Conservation (phyloP, 2,113 vertebrate genomes). For the Myiopsitta monachus region DNA sequence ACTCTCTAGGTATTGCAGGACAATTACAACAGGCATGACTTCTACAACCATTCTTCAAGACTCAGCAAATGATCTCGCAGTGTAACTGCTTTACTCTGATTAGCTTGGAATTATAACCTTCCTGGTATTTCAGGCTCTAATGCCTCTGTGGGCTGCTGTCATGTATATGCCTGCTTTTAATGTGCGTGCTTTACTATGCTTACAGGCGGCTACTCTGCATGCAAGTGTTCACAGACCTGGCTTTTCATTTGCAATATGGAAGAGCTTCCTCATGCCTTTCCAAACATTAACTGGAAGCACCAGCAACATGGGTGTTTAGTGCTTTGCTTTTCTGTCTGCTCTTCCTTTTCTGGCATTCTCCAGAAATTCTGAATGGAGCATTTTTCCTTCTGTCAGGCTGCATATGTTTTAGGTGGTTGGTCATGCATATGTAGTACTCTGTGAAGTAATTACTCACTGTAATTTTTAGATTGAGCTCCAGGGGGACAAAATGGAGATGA, state of each 20-base stretch:
- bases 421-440: neutral
- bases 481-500: conserved; percentile 84
- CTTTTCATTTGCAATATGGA: neutral
- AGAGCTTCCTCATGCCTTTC: neutral
- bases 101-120: neutral
- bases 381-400: neutral
- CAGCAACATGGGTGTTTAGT: neutral
- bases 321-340: neutral
- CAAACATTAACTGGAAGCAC: neutral
- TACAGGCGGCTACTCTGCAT: neutral
- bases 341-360: neutral
- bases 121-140: neutral
- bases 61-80: neutral
- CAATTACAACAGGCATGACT: neutral
- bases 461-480: conserved; percentile 89
- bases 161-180: neutral
- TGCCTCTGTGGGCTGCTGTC: neutral
- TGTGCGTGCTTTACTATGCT: neutral
- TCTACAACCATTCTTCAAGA: neutral
- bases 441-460: conserved; percentile 62
- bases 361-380: neutral
- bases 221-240: neutral
- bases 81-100: neutral
- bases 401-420: neutral
- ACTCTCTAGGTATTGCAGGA: neutral